These are phyloP conservation scores for Pachymerium ferrugineum DNA, from an alignment of 2,888 invertebrate species.

Conservation along the genomic window DNA sequence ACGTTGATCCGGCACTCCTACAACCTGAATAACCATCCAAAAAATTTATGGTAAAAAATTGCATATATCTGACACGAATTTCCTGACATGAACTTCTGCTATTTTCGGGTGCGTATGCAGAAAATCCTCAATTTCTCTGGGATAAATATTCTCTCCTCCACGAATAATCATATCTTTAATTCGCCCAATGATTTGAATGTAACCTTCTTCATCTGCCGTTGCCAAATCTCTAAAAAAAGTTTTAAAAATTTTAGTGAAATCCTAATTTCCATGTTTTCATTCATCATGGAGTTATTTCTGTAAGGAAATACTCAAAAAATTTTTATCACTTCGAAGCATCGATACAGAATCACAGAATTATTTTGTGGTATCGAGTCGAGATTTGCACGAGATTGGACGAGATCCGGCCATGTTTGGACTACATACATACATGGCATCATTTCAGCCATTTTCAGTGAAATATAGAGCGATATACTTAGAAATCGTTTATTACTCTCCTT, in stretches of 20 bases:
- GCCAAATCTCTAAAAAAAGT: conserved; percentile 5
- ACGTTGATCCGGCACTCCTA: conserved; percentile 53
- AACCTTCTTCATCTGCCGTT: conserved; percentile 45
- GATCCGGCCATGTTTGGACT: no score
- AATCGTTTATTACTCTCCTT: no score
- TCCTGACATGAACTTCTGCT: conserved; percentile 48
- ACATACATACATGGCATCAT: no score
- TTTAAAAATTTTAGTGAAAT: not conserved
- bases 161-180: conserved; percentile 53
- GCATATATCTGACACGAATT: conserved; percentile 48
- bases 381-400: no score
- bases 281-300: no score
- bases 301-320: no score
- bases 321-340: no score
- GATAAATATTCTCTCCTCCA: conserved; percentile 56
- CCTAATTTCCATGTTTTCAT: no score
- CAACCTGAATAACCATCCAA: conserved; percentile 39
- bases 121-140: conserved; percentile 52
- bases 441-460: no score
- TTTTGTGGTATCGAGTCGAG: no score
- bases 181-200: conserved; percentile 52
- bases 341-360: no score
- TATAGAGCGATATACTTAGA: no score
- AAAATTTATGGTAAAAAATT: conserved; percentile 42
- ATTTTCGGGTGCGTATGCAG: conserved; percentile 51